Evolutionary conservation across 92 coral and sea anemone species (phyloP), one percentile per base, ranked within the genome.

Genomic region (Pocillopora grandis): DNA sequence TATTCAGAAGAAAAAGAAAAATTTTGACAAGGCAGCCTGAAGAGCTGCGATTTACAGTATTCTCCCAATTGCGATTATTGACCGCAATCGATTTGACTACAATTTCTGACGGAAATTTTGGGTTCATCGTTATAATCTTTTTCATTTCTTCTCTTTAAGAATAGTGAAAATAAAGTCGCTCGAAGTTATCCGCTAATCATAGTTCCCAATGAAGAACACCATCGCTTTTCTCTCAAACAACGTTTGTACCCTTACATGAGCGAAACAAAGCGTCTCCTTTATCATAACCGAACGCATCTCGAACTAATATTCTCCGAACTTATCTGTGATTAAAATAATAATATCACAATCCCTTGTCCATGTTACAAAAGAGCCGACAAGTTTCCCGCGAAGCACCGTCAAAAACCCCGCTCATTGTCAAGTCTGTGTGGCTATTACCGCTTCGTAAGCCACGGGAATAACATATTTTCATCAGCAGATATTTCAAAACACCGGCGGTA

Each of bases 291-390:
- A 70, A 68, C 73, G 56, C 86, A 49, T 62, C 19, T 20, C n/a
- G 62, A 62, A 58, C 63, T 83, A 62, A 75, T 83, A 83, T 62
- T 83, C 64, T 23, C 52, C 59, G 63, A 63, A 72, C 72, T 59
- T 37, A 20, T 83, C 49, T 82, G 79, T 62, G 79, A 72, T 83
- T 74, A 73, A 83, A 73, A 73, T 73, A 73, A 63, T 73, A 63
- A 83, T 83, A 73, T 73, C 62, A 66, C 80, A 74, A 72, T 73
- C 86, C 65, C 72, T 73, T 72, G 86, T 73, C 57, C 20, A 13
- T 19, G 59, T 69, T 59, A 82, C 86, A 83, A 83, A 83, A 83
- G 78, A 48, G 80, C 86, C 86, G 86, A 72, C 86, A 52, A 48
- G 56, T 73, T 83, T 73, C 73, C 80, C 86, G 36, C 65, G 80